A percentile compares a stretch with the other conserved stretches of the same genome.
Evolutionary conservation across 2,797 vertebrate species (phyloP).

Genomic region (Microctenopoma steveboyesi): DNA sequence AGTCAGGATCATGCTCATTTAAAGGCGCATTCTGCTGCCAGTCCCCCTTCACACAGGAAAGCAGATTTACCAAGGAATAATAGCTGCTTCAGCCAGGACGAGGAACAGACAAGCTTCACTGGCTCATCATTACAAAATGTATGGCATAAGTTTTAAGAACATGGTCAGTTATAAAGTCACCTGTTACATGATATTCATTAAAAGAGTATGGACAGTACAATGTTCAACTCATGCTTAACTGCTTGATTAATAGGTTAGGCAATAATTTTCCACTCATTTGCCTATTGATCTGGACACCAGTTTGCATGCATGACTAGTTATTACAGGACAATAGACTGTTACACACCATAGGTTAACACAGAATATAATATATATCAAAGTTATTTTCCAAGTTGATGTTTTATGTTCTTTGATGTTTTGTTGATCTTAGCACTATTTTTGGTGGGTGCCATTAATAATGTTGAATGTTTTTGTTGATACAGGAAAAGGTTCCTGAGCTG

Average conservation of each 20-base stretch:
- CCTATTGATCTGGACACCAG: conserved; percentile 59
- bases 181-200: conserved; percentile 7
- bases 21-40: conserved; percentile 19
- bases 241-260: conserved; percentile 51
- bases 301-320: conserved; percentile 24
- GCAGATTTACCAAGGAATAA: conserved; percentile 54
- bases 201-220: conserved; percentile 19
- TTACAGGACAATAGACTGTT: conserved; percentile 35
- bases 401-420: not conserved
- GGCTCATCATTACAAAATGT: conserved; percentile 63
- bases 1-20: conserved; percentile 16
- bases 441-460: too few relatives aligned
- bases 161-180: conserved; percentile 9
- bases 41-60: conserved; percentile 28
- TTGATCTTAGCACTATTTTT: not conserved
- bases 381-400: conserved; percentile 12
- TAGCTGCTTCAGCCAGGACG: conserved; percentile 65
- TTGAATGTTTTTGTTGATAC: conserved; percentile 24
- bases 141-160: conserved; percentile 24
- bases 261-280: conserved; percentile 63
- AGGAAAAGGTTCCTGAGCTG: conserved; percentile 74
- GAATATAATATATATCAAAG: conserved; percentile 40
- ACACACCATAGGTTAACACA: conserved; percentile 31
- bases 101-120: conserved; percentile 66
- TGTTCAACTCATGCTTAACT: conserved; percentile 37